Evolutionary conservation across 2,888 invertebrate genomes (phyloP).

Genomic region (Papilio gigon): DNA sequence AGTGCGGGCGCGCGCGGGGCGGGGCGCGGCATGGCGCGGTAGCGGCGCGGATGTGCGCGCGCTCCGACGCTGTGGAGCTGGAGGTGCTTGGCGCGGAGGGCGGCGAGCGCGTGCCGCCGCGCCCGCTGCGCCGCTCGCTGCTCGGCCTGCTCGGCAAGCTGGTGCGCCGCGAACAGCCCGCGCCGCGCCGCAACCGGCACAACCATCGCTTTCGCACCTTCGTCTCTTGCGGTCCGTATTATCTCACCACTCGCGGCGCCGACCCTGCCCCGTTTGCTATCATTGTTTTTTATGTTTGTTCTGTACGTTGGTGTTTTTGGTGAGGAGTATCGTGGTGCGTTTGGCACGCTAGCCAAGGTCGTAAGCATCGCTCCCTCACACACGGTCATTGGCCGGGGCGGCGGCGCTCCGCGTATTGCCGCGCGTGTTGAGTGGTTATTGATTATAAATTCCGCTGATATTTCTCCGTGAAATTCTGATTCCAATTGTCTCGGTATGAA

Average conservation of each 20-base stretch:
- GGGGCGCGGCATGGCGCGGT: conserved; percentile 87
- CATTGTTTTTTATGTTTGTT: not conserved
- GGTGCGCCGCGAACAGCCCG: conserved; percentile 79
- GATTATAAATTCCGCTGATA: conserved; percentile 65
- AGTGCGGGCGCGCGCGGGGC: conserved; percentile 68
- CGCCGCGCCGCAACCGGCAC: conserved; percentile 78
- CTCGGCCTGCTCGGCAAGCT: conserved; percentile 85
- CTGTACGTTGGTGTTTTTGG: conserved; percentile 34
- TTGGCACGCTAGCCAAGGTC: conserved; percentile 64
- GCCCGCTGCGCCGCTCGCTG: conserved; percentile 86
- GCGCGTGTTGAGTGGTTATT: conserved; percentile 68
- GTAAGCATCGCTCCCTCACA: conserved; percentile 65
- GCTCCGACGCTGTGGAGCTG: conserved; percentile 89
- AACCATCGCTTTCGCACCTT: conserved; percentile 82
- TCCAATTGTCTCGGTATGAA: conserved; percentile 5
- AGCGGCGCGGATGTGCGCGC: conserved; percentile 90
- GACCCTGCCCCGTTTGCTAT: not conserved
- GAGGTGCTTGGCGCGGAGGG: conserved; percentile 91
- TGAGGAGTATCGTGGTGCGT: conserved; percentile 38
- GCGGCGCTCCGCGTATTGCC: conserved; percentile 64
- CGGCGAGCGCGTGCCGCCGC: conserved; percentile 87
- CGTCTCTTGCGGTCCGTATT: conserved; percentile 76
- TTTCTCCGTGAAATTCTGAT: conserved; percentile 54
- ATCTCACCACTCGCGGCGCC: conserved; percentile 42
- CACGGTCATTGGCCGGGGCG: conserved; percentile 76